Conservation (phyloP, 2,113 vertebrate genomes). For the Synodontis membranacea region DNA sequence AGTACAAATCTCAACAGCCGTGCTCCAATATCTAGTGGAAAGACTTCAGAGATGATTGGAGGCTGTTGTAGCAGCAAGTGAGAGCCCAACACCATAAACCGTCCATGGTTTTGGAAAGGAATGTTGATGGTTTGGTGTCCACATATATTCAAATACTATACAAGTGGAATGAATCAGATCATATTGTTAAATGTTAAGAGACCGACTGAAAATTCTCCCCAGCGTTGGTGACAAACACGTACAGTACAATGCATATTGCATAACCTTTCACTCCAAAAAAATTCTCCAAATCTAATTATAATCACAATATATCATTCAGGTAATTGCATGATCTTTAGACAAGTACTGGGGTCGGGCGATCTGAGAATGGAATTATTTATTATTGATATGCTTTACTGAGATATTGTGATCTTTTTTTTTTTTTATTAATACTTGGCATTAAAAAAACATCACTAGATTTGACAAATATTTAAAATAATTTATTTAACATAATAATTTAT, state of each 20-base stretch:
- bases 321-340: not conserved
- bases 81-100: not conserved
- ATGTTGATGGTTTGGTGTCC: not conserved
- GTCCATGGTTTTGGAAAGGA: not conserved
- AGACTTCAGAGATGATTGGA: not conserved
- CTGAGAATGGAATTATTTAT: too few relatives aligned
- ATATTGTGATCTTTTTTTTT: not conserved
- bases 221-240: not conserved
- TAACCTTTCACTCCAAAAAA: not conserved
- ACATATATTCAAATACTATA: not conserved
- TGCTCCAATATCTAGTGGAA: not conserved
- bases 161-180: not conserved
- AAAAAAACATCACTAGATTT: not conserved
- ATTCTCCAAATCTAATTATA: not conserved
- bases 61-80: not conserved
- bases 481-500: too few relatives aligned
- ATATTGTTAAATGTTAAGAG: not conserved
- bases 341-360: not conserved
- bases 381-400: not conserved
- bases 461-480: not conserved
- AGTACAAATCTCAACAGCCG: not conserved
- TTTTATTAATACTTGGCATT: not conserved
- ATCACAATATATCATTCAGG: constrained; percentile 24
- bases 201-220: not conserved
- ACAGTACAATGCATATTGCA: not conserved